Percentiles rank a stretch among this genome's conserved stretches.
Evolutionary conservation across 2,797 vertebrate genomes (phyloP).

Genomic region (Ptychadena robeensis): DNA sequence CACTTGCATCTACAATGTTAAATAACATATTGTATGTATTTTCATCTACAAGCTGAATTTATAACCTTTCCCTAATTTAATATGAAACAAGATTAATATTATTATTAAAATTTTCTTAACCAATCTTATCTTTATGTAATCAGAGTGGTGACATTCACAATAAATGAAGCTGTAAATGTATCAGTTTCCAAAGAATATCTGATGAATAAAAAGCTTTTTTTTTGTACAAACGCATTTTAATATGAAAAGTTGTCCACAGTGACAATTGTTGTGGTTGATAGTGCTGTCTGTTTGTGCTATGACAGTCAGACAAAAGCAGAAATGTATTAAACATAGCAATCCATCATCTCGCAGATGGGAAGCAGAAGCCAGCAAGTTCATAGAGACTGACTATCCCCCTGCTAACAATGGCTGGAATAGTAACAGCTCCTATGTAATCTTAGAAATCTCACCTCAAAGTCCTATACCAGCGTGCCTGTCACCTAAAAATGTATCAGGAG

Average conservation of each 20-base stretch:
- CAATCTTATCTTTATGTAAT: not conserved
- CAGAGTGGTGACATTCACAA: not conserved
- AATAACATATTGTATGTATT: not conserved
- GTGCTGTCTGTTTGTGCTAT: constrained; percentile 79
- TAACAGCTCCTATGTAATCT: constrained; percentile 68
- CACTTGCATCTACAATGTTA: too few species aligned
- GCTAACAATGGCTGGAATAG: constrained; percentile 78
- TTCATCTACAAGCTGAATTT: not conserved
- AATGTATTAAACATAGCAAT: constrained; percentile 86
- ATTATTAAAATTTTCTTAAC: not conserved
- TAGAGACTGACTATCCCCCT: constrained; percentile 77
- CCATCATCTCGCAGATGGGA: constrained; percentile 83
- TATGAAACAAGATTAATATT: not conserved
- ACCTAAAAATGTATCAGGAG: constrained; percentile 65
- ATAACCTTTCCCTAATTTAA: not conserved
- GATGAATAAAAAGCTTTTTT: constrained; percentile 58
- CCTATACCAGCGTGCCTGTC: constrained; percentile 61
- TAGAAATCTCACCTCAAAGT: constrained; percentile 64
- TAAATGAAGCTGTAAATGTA: not conserved
- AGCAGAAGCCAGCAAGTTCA: constrained; percentile 81
- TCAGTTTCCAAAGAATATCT: not conserved
- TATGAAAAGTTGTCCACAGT: constrained; percentile 72
- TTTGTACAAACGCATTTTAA: constrained; percentile 72
- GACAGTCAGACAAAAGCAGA: constrained; percentile 83
- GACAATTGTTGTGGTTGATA: constrained; percentile 79